These are phyloP conservation scores for Dipodomys spectabilis DNA, from an alignment of 2,113 vertebrate species.

Conservation along the genomic window DNA sequence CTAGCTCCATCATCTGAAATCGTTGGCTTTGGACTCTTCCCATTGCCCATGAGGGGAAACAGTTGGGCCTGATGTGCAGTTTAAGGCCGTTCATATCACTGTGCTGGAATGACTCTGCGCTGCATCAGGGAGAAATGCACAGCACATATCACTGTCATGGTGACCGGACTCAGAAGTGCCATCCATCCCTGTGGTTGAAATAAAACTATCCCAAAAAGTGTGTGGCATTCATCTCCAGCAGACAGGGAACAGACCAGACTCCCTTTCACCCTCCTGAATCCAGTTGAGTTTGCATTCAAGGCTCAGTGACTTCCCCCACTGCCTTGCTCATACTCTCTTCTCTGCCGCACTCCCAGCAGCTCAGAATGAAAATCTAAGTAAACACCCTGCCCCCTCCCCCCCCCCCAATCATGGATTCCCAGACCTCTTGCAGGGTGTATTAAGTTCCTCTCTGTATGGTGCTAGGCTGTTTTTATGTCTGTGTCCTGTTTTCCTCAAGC, in stretches of 20 bases:
- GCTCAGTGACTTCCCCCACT: background rate
- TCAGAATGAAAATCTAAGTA: background rate
- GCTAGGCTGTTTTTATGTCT: background rate
- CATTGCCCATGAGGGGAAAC: background rate
- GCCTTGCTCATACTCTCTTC: background rate
- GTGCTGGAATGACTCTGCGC: background rate
- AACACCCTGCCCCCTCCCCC: no score
- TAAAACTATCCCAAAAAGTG: background rate
- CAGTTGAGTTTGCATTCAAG: background rate
- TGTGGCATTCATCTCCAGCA: background rate
- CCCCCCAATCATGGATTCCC: no score
- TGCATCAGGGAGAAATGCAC: conserved; percentile 20
- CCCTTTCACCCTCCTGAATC: background rate
- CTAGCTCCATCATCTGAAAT: conserved; percentile 6
- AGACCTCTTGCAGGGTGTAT: background rate
- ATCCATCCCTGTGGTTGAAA: background rate
- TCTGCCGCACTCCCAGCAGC: background rate
- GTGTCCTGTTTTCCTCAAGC: background rate
- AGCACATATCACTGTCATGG: conserved; percentile 46
- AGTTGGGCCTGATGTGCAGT: conserved; percentile 42
- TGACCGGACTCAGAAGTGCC: conserved; percentile 12
- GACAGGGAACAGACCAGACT: background rate
- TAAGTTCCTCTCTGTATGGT: background rate
- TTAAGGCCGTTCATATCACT: conserved; percentile 46
- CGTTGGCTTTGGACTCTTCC: conserved; percentile 37